A percentile compares a stretch with the other conserved stretches of the same genome.
Evolutionary conservation across 2,113 vertebrate genomes (phyloP).

Genomic region (Thalassarche chlororhynchos): DNA sequence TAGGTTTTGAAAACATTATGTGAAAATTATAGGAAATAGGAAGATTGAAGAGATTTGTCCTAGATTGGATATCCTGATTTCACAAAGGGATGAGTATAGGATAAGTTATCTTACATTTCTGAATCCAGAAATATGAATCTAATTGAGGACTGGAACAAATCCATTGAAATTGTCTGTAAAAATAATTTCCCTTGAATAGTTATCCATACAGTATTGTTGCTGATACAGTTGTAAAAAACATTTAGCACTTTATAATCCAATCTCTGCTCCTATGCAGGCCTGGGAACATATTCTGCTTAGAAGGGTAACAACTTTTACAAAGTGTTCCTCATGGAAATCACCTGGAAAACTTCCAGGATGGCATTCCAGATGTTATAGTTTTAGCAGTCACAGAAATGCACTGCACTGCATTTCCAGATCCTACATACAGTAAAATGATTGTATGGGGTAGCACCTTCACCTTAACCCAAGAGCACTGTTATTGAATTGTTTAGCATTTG

Average conservation of each 20-base stretch:
- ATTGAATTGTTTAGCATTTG: slow-evolving; percentile 18
- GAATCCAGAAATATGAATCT: slow-evolving; percentile 75
- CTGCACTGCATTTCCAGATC: slow-evolving; percentile 45
- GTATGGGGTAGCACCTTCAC: slow-evolving; percentile 26
- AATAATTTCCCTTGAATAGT: slow-evolving; percentile 81
- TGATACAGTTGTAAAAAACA: slow-evolving; percentile 84
- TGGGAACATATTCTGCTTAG: slow-evolving; percentile 75
- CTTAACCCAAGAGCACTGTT: neutral
- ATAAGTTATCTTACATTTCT: slow-evolving; percentile 59
- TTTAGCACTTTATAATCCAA: slow-evolving; percentile 86
- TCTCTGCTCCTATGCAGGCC: slow-evolving; percentile 75
- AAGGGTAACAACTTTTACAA: slow-evolving; percentile 83
- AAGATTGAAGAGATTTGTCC: slow-evolving; percentile 25
- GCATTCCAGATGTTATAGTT: slow-evolving; percentile 84
- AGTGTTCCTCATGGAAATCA: slow-evolving; percentile 84
- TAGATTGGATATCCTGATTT: slow-evolving; percentile 35
- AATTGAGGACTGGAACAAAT: slow-evolving; percentile 78
- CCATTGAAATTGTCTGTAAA: slow-evolving; percentile 79
- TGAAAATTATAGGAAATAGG: neutral
- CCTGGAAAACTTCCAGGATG: slow-evolving; percentile 78
- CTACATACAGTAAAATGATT: slow-evolving; percentile 11
- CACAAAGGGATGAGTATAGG: slow-evolving; percentile 15
- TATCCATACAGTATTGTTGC: slow-evolving; percentile 79
- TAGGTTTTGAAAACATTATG: neutral
- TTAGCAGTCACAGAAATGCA: slow-evolving; percentile 75